A percentile compares a stretch with the other conserved stretches of the same genome.
phyloP scores from a whole-genome alignment of 2,888 invertebrate species.

The Cryptocheilus praepositus region DNA sequence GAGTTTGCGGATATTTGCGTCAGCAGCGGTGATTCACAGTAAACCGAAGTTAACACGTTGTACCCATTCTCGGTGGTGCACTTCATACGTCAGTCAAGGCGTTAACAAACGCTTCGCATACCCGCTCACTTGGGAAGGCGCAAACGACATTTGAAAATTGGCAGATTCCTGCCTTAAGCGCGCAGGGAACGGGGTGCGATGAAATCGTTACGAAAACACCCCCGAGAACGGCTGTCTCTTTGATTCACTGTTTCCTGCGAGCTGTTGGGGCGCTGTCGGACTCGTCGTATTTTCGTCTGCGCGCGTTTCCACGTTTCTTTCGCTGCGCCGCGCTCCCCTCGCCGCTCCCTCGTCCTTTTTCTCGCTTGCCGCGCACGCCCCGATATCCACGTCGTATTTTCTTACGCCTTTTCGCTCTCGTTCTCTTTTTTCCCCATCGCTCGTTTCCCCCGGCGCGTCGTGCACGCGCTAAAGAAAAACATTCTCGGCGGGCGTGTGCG shows the following conservation, averaged over 20 bases:
- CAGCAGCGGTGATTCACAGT: too few relatives aligned
- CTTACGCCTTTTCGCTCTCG: constrained; percentile 23
- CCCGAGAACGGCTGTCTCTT: constrained; percentile 62
- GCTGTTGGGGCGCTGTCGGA: constrained; percentile 19
- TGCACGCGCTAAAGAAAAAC: not conserved
- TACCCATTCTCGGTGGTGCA: too few relatives aligned
- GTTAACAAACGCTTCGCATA: too few relatives aligned
- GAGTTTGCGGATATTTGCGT: too few relatives aligned
- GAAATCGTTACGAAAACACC: constrained; percentile 54
- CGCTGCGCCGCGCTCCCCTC: constrained; percentile 22
- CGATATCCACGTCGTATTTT: constrained; percentile 38
- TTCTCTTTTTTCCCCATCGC: constrained; percentile 12
- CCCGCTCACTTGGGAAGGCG: too few relatives aligned
- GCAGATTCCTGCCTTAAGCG: not conserved
- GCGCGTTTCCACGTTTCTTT: constrained; percentile 30
- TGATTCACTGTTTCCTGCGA: constrained; percentile 71
- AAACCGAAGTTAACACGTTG: too few relatives aligned
- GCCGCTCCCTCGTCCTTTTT: constrained; percentile 20
- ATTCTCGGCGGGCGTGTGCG: constrained; percentile 12
- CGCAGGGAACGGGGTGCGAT: constrained; percentile 39
- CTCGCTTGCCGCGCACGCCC: constrained; percentile 12
- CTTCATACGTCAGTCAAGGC: too few relatives aligned
- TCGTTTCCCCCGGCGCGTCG: not conserved
- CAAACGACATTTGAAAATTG: constrained; percentile 1
- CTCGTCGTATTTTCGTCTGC: constrained; percentile 62